Conservation (phyloP, 2,888 invertebrate genomes). For the Emmelina monodactyla region DNA sequence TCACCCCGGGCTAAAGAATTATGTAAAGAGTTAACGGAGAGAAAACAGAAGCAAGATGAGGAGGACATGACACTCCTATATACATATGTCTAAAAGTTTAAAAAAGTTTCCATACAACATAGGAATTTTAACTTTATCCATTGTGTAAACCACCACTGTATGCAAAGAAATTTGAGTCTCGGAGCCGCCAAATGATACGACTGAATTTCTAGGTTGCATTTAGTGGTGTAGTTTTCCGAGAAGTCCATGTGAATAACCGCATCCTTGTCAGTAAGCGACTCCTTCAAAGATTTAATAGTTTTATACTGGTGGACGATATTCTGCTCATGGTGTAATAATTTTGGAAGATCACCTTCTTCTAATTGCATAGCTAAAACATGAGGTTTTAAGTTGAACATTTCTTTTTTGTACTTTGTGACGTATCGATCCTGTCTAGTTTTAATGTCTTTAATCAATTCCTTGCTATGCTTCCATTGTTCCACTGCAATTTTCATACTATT, state of each 20-base stretch:
- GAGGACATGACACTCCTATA: too few relatives aligned
- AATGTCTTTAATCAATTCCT: constrained; percentile 11
- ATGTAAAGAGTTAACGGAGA: too few relatives aligned
- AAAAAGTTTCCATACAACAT: too few relatives aligned
- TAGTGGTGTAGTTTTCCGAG: constrained; percentile 12
- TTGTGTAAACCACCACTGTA: constrained; percentile 3
- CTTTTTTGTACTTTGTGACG: constrained; percentile 1
- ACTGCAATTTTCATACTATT: constrained; percentile 7
- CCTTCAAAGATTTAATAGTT: constrained; percentile 13
- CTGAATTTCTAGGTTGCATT: constrained; percentile 14
- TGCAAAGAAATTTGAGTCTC: not conserved
- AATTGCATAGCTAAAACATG: constrained; percentile 6
- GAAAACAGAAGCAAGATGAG: too few relatives aligned
- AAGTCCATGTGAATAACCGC: constrained; percentile 15
- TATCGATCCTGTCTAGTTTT: constrained; percentile 13
- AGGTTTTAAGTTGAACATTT: constrained; percentile 4
- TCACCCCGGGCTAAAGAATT: too few relatives aligned
- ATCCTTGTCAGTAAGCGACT: constrained; percentile 14
- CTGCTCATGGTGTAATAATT: constrained; percentile 12
- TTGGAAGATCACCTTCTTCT: constrained; percentile 7
- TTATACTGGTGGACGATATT: constrained; percentile 15
- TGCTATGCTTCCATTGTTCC: constrained; percentile 10
- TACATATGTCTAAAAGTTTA: too few relatives aligned
- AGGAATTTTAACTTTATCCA: too few relatives aligned
- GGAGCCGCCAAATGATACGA: constrained; percentile 13